Conservation (phyloP, 2,797 vertebrate genomes). For the Pipistrellus pipistrellus region DNA sequence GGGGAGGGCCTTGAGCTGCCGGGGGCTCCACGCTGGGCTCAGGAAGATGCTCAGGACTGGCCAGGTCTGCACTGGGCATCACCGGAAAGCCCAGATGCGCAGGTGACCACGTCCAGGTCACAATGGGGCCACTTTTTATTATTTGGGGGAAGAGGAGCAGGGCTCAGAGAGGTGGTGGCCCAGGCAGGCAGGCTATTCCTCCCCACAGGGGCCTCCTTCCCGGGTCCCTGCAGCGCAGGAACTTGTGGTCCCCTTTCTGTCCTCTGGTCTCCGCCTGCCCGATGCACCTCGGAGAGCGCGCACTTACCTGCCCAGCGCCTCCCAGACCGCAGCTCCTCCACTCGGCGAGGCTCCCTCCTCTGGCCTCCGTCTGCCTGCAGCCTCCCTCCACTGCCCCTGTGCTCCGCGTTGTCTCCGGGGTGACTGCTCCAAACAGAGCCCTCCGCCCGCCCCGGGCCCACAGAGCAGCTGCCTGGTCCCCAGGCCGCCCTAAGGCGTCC, state of each 20-base stretch:
- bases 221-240: no score
- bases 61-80: background rate
- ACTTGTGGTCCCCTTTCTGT: fast-evolving
- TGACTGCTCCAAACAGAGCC: constrained; percentile 66
- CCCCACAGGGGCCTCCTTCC: background rate
- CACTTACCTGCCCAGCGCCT: background rate
- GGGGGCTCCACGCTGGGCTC: no score
- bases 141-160: background rate
- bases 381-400: fast-evolving
- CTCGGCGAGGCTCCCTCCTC: no score
- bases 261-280: fast-evolving
- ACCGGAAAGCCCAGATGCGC: background rate
- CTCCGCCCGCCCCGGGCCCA: background rate
- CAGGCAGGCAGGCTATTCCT: fast-evolving
- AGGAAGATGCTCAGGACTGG: background rate
- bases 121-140: background rate
- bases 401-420: constrained; percentile 66
- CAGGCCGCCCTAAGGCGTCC: background rate
- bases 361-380: background rate
- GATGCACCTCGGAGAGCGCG: fast-evolving
- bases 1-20: background rate
- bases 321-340: fast-evolving
- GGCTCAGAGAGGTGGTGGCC: fast-evolving
- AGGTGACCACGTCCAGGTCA: background rate
- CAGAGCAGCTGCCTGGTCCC: background rate